Evolutionary conservation across 1,140 invertebrate genomes (phyloP), one percentile per base, ranked within the genome.

Genomic region (Trichonephila clavipes): DNA sequence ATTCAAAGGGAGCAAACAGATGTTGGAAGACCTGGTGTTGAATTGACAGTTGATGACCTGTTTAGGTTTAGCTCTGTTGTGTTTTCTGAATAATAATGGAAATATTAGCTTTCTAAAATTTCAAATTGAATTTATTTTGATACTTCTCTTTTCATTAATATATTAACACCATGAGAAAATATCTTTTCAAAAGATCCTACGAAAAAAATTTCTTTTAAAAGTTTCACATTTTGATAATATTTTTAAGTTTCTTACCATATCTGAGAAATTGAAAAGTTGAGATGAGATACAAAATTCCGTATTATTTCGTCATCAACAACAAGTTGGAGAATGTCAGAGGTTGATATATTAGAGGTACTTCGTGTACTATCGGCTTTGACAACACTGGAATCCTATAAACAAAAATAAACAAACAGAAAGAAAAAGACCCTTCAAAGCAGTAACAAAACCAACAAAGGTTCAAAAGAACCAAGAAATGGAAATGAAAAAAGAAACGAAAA

Each of bases 301-400:
- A 77, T 34, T 18, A 77, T 10, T 28, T 77, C 28, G 69, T 77
- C 69, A 77, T 77, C 69, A 77, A 77, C 69, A 77, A 77, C 69
- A 77, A 77, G 69, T 77, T 77, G 69, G 28, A 77, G 69, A 77
- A 77, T 77, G 69, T 77, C 69, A 77, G 34, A 77, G 69, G 69
- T 28, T 77, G 69, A 59, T 83, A 59, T 83, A 83, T 51, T 58
- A 83, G n/a, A 83, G 44, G 82, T 58, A 16, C 51, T 83, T 83
- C 44, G 51, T 58, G 82, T 83, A 83, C 82, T 58, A 58, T 58
- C 82, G 82, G 82, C 40, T 58, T 51, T 58, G 40, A 83, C 82
- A 83, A 83, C 82, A 24, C 82, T 34, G 24, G 82, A 83, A 83
- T 83, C 82, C 82, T 82, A 83, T 58, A 58, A 83, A 83, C 40